Evolutionary conservation across 2,797 vertebrate genomes (phyloP), one percentile per base, ranked within the genome.

Genomic region (Cephalopachus bancanus): DNA sequence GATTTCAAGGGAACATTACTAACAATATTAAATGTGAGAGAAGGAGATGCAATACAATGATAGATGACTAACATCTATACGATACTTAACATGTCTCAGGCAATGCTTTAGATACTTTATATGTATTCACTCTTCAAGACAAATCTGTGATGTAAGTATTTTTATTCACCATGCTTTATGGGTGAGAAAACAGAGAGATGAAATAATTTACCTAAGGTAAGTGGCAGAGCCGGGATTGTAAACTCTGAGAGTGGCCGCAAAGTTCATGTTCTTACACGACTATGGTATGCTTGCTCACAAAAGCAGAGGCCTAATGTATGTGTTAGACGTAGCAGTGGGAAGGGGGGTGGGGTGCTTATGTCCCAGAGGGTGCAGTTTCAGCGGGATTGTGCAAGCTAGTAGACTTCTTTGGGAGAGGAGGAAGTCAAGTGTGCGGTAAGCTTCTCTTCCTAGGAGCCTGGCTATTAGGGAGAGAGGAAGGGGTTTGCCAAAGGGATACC

Each of bases 191-290:
- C 10, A 71, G 44, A 64, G 55, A 72, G 22, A 67, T 11, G 7
- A 83, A 95, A 88, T 88, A 92, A n/a, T n/a, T 86, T 86, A 55
- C 33, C n/a, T 59, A 22, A 80, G 12, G 94, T 87, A 65, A 65
- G 30, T 59, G n/a, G 26, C 71, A 89, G 72, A 83, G 71, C 22
- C n/a, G 10, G 15, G n/a, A 55, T 28, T 71, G 4, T 64, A 71
- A 64, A 69, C 44, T 72, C 53, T 59, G 71, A 44, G 65, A 57
- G 14, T 53, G 60, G 71, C 37, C 26, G 3, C 44, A 64, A 26
- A 44, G 2, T 89, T 78, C 62, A 57, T 75, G 59, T 59, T 49
- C 49, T 95, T 62, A 83, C 64, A 55, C 16, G 11, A 62, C 55
- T 30, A 4, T 57, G 64, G 12, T 95, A 44, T 78, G 20, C 55